Percentiles rank a stretch among this genome's conserved stretches.
phyloP scores from a whole-genome alignment of 2,113 vertebrate genomes.

The Bubo scandiacus region DNA sequence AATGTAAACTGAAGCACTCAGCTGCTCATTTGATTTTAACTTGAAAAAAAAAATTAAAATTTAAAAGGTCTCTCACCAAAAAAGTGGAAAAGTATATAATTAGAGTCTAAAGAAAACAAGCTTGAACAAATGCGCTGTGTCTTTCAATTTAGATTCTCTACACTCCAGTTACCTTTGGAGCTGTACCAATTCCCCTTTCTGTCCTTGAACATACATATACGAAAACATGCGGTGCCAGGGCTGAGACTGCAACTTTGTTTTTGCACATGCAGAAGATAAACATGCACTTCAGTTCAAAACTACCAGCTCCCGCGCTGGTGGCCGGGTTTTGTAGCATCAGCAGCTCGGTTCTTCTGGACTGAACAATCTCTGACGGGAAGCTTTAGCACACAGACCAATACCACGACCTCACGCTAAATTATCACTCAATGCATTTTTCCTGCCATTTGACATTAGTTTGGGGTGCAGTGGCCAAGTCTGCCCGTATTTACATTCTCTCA shows the following conservation, averaged over 20 bases:
- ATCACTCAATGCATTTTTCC: not conserved
- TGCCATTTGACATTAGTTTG: not conserved
- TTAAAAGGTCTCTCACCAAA: constrained; percentile 45
- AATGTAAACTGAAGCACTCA: constrained; percentile 21
- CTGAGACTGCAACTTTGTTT: not conserved
- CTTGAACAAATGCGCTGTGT: constrained; percentile 23
- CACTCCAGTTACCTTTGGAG: constrained; percentile 1
- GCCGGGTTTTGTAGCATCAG: not conserved
- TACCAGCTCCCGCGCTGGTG: not conserved
- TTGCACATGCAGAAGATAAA: constrained; percentile 11
- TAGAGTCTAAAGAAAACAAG: constrained; percentile 48
- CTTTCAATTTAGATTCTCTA: constrained; percentile 8
- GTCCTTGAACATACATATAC: not conserved
- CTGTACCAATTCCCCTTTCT: constrained; percentile 26
- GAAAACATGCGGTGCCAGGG: not conserved
- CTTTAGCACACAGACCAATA: not conserved
- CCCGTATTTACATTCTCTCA: not conserved
- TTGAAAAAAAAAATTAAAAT: not conserved
- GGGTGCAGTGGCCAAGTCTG: not conserved
- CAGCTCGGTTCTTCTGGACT: not conserved
- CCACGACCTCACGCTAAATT: fast-evolving
- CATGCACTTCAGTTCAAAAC: not conserved
- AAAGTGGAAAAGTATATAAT: constrained; percentile 41
- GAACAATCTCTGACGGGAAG: fast-evolving
- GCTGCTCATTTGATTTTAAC: constrained; percentile 4